Evolutionary conservation across 2,888 invertebrate genomes (phyloP), one percentile per base, ranked within the genome.

Genomic region (Athripsodes cinereus): DNA sequence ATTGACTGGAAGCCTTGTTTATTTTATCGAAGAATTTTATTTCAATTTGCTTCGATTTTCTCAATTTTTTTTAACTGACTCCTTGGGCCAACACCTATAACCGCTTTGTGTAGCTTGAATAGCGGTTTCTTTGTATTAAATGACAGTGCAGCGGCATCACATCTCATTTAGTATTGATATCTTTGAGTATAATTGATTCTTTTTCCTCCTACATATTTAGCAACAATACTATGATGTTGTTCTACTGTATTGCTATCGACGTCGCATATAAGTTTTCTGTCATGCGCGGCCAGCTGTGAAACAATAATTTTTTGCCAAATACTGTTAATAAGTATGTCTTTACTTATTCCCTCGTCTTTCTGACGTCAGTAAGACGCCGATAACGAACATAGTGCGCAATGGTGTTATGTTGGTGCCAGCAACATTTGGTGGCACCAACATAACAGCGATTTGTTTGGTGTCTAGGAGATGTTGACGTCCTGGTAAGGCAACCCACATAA

Each of bases 151-250:
- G 71, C 67, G 16, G 67, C 68, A 8, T 65, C 58, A 47, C 67
- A 69, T 52, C 70, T 64, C 10, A 61, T 65, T 65, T 67, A 63
- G 57, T 70, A 72, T 1, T 66, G 66, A 11, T 67, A 58, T 55
- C 60, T 65, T 53, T 62, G 49, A 6, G 66, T 46, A 62, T 65
- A 68, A 61, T 71, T 69, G 6, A 68, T 65, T 56, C 69, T 56
- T 65, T 70, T 71, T 5, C 69, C 71, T 2, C 68, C 68, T 18
- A 67, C 64, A 58, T 65, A 67, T 64, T 68, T 68, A 2, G 67
- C 66, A 3, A 69, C 65, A 3, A 68, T 60, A 16, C 64, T 64
- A 55, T 69, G 68, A 53, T 65, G 70, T n/a, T 58, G 52, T 64
- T 70, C 69, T 2, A 68, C 68, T 6, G 53, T 47, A 60, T 69